Evolutionary conservation across 2,113 vertebrate genomes (phyloP), one percentile per base, ranked within the genome.

Genomic region (Myotis davidii): DNA sequence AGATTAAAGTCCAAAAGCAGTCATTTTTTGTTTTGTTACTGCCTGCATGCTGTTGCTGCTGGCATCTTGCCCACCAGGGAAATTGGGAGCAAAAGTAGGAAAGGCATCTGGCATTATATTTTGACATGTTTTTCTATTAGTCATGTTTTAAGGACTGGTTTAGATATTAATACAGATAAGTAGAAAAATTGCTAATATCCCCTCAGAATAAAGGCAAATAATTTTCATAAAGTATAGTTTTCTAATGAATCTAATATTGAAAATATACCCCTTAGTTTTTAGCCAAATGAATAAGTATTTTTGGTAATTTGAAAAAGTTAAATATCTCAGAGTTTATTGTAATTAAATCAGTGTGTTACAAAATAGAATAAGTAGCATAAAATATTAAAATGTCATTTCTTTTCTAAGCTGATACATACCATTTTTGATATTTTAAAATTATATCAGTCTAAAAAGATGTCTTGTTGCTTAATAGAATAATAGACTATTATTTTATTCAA

Each of bases 181-280:
- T 78, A 23, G 54, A 91, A 94, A 93, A 96, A 56, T 61, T 76
- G 45, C 91, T 72, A 52, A 39, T 93, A 13, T 79, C 37, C 45
- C 45, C 32, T 64, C 93, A 37, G 65, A 88, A 82, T 92, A 73
- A 94, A 93, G 67, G 37, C 21, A 94, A 42, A 61, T 54, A 18
- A 88, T 94, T 93, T 48, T 61, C 29, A 29, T 69, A 39, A 81
- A 91, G 10, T 89, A 59, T 67, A 50, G 16, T 91, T 94, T 96
- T 70, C 27, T 84, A 94, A 90, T 94, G 59, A 94, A 61, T 73
- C 9, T 61, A 88, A 32, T 32, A 64, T 70, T 16, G 23, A 94
- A 96, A 96, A 87, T 93, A 82, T 27, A 76, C 4, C 23, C 61
- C 27, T 93, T 83, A 90, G 67, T 85, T 90, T 96, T 96, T 92